phyloP scores from a whole-genome alignment of 1,140 invertebrate species.

The Whitmania pigra region DNA sequence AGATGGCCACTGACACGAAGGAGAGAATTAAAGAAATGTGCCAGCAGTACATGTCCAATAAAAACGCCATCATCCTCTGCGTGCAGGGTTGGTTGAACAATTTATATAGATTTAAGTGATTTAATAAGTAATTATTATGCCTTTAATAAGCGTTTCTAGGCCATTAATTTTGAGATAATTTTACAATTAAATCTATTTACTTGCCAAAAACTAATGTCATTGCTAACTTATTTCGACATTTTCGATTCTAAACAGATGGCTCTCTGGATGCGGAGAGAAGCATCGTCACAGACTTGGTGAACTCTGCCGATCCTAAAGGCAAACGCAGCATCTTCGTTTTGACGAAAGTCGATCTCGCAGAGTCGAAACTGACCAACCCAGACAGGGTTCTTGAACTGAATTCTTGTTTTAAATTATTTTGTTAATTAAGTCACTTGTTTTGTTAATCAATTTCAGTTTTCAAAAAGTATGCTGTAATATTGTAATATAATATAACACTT shows the following conservation, averaged over 20 bases:
- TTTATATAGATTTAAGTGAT: not conserved
- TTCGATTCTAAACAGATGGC: constrained; percentile 53
- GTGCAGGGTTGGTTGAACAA: constrained; percentile 57
- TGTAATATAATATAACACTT: too few relatives aligned
- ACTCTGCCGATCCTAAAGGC: constrained; percentile 83
- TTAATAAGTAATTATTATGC: not conserved
- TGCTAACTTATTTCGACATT: too few relatives aligned
- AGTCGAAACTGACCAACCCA: constrained; percentile 84
- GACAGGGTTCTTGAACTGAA: constrained; percentile 55
- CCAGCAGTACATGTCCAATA: constrained; percentile 85
- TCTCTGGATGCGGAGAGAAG: constrained; percentile 96
- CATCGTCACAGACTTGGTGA: constrained; percentile 93
- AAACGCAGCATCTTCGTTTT: constrained; percentile 96
- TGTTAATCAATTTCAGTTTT: too few relatives aligned
- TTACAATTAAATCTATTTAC: too few relatives aligned
- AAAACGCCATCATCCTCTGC: constrained; percentile 96
- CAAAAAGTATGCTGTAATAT: too few relatives aligned
- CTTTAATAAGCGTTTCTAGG: too few relatives aligned
- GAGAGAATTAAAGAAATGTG: constrained; percentile 76
- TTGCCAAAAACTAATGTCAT: too few relatives aligned
- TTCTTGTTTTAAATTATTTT: not conserved
- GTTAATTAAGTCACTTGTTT: not conserved
- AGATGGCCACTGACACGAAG: constrained; percentile 87
- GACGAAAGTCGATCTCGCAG: constrained; percentile 86
- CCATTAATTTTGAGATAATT: too few relatives aligned